Percentiles rank a stretch among this genome's conserved stretches.
These are phyloP conservation scores for Thaumetopoea pityocampa DNA, from an alignment of 1,140 invertebrate genomes.

Conservation along the genomic window DNA sequence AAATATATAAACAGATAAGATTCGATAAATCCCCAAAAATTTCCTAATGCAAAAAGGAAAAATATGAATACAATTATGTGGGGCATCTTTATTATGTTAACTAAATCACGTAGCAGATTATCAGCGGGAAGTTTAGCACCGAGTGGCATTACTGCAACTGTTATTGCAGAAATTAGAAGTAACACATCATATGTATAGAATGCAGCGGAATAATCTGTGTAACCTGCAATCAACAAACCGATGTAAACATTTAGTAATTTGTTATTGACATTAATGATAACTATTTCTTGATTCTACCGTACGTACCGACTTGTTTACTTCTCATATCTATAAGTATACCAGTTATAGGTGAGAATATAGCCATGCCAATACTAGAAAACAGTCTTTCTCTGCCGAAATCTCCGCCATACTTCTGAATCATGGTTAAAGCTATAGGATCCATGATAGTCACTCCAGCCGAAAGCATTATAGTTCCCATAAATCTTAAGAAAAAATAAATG, in stretches of 20 bases:
- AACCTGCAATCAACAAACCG: conserved; percentile 73
- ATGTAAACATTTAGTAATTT: conserved; percentile 43
- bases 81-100: conserved; percentile 84
- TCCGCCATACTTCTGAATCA: conserved; percentile 87
- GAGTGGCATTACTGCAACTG: conserved; percentile 83
- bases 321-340: conserved; percentile 85
- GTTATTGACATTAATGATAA: conserved; percentile 63
- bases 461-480: conserved; percentile 85
- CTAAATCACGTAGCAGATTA: conserved; percentile 81
- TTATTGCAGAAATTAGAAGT: conserved; percentile 81
- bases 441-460: conserved; percentile 87
- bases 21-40: conserved; percentile 91
- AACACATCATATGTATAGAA: conserved; percentile 86
- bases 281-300: conserved; percentile 42
- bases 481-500: conserved; percentile 85
- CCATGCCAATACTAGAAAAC: conserved; percentile 87
- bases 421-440: conserved; percentile 87
- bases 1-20: conserved; percentile 90
- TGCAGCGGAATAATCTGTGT: conserved; percentile 86
- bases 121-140: conserved; percentile 84
- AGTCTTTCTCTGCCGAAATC: conserved; percentile 88
- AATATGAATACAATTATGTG: conserved; percentile 85
- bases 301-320: conserved; percentile 75
- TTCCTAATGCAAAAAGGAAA: conserved; percentile 85
- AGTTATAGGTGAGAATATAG: conserved; percentile 87